phyloP scores from a whole-genome alignment of 2,888 invertebrate genomes.

The Drosophila ezoana region DNA sequence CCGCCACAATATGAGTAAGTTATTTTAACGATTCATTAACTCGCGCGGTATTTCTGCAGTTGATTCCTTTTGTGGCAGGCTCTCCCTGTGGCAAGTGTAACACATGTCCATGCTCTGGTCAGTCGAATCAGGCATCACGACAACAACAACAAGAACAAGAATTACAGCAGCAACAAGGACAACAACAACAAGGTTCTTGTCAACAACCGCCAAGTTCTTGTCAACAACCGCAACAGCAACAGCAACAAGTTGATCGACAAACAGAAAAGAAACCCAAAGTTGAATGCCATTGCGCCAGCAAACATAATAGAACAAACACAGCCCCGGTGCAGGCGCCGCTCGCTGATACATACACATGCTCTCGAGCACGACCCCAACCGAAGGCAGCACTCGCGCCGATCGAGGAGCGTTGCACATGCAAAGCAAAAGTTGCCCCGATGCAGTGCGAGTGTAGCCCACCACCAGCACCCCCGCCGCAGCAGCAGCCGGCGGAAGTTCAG shows the following conservation, averaged over 20 bases:
- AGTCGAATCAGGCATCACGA: not conserved
- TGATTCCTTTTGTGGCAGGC: slow-evolving; percentile 2
- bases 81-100: slow-evolving; percentile 63
- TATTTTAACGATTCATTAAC: not conserved
- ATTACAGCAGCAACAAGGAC: not conserved
- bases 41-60: not conserved
- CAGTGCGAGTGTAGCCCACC: slow-evolving; percentile 50
- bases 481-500: too few species aligned
- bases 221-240: slow-evolving; percentile 6
- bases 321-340: slow-evolving; percentile 22
- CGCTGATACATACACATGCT: slow-evolving; percentile 56
- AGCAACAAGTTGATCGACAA: not conserved
- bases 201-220: not conserved
- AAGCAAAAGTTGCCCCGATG: slow-evolving; percentile 10
- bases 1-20: slow-evolving; percentile 48
- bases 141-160: slow-evolving; percentile 6
- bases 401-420: slow-evolving; percentile 41
- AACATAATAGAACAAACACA: not conserved
- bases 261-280: slow-evolving; percentile 15
- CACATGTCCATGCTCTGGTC: slow-evolving; percentile 50
- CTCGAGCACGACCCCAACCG: slow-evolving; percentile 1
- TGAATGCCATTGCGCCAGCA: slow-evolving; percentile 39
- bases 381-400: not conserved
- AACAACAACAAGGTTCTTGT: not conserved
- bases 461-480: too few species aligned